A percentile compares a stretch with the other conserved stretches of the same genome.
phyloP scores from a whole-genome alignment of 2,888 invertebrate genomes.

The Hydropsyche betteni region DNA sequence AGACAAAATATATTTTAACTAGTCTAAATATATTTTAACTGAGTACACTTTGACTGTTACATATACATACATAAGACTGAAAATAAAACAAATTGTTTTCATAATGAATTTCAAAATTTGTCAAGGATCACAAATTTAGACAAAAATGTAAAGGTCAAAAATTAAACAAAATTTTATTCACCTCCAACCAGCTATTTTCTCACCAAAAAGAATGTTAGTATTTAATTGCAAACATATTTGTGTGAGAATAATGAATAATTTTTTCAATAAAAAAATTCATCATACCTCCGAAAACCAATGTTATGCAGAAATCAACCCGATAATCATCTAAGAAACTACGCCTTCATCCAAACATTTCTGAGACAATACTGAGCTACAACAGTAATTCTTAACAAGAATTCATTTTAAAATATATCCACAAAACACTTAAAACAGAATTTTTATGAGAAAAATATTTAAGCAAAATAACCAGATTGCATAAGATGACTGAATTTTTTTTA shows the following conservation, averaged over 20 bases:
- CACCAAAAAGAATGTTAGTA: neutral
- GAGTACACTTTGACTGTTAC: no score
- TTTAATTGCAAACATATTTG: neutral
- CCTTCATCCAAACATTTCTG: conserved; percentile 35
- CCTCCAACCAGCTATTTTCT: conserved; percentile 10
- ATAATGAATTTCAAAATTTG: neutral
- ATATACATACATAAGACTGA: neutral
- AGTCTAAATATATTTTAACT: no score
- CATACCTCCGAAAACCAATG: conserved; percentile 42
- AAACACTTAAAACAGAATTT: no score
- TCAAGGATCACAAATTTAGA: neutral
- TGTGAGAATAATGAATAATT: neutral
- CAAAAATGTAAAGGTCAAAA: neutral
- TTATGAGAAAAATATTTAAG: neutral
- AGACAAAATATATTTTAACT: no score
- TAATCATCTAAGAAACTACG: conserved; percentile 26
- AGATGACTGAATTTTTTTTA: neutral
- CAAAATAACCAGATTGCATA: conserved; percentile 1
- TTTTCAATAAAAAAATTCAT: conserved; percentile 33
- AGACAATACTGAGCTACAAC: conserved; percentile 3
- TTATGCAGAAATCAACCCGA: conserved; percentile 43
- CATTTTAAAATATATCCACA: no score
- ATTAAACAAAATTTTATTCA: neutral
- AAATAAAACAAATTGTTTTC: conserved; percentile 1
- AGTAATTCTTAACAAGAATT: no score